These are phyloP conservation scores for Mnemiopsis leidyi DNA, from an alignment of 37 sponge, comb jelly and placozoan genomes.

Conservation along the genomic window DNA sequence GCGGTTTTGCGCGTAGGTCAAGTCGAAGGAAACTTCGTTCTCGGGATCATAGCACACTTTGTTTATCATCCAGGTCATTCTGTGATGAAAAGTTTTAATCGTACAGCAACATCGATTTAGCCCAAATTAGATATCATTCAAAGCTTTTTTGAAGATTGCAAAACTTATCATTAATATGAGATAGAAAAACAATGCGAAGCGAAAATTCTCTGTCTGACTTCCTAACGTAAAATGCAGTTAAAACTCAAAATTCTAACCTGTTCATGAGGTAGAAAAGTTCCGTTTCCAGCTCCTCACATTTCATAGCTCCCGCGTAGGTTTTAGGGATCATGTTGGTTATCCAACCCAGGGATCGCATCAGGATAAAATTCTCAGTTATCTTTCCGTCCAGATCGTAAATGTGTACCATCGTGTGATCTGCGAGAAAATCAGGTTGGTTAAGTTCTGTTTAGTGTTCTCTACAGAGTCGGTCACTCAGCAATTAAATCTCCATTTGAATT, in stretches of 20 bases:
- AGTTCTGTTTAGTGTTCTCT: too few species aligned
- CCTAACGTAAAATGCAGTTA: too few species aligned
- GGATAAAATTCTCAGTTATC: background rate
- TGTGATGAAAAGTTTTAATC: too few species aligned
- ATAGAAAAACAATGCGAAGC: too few species aligned
- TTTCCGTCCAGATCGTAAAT: slow-evolving; percentile 10
- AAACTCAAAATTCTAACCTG: background rate
- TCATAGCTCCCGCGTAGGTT: background rate
- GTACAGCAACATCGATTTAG: too few species aligned
- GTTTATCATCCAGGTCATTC: slow-evolving; percentile 57
- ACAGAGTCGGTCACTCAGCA: too few species aligned
- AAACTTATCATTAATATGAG: too few species aligned
- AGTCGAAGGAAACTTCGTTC: background rate
- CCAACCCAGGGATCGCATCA: slow-evolving; percentile 1
- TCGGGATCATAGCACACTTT: slow-evolving; percentile 47
- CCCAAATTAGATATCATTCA: too few species aligned
- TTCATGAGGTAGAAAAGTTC: slow-evolving; percentile 18
- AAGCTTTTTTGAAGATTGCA: too few species aligned
- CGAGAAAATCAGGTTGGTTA: background rate
- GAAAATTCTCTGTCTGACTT: too few species aligned
- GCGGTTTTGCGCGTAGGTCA: slow-evolving; percentile 29
- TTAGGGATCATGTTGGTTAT: background rate
- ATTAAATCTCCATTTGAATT: too few species aligned
- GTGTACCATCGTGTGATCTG: background rate
- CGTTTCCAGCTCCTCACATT: background rate